Conservation (phyloP, 2,888 invertebrate genomes). For the Amphiduros pacificus region DNA sequence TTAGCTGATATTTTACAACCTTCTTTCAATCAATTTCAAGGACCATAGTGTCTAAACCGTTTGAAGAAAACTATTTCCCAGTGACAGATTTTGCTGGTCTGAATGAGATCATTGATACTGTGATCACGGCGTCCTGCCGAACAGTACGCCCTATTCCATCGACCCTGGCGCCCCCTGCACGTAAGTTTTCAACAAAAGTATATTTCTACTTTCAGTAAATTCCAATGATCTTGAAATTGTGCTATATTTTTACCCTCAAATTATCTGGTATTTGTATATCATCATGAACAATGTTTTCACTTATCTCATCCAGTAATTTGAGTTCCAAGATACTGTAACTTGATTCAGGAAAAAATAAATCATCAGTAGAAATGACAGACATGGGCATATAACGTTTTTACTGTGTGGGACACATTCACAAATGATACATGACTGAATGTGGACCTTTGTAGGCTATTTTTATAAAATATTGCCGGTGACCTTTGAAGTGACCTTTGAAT, state of each 20-base stretch:
- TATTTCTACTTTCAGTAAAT: no score
- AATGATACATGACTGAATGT: no score
- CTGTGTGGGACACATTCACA: no score
- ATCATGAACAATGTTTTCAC: not conserved
- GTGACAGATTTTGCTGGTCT: constrained; percentile 15
- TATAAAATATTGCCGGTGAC: no score
- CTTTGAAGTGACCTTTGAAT: no score
- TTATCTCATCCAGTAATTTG: not conserved
- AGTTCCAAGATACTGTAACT: no score
- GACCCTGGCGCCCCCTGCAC: constrained; percentile 4
- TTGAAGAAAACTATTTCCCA: constrained; percentile 14
- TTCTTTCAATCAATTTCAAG: not conserved
- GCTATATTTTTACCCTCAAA: not conserved
- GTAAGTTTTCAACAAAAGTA: constrained; percentile 4
- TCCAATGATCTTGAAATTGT: no score
- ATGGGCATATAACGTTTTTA: no score
- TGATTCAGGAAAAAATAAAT: no score
- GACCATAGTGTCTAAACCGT: constrained; percentile 9
- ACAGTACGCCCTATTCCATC: not conserved
- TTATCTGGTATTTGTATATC: not conserved
- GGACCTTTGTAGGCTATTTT: no score
- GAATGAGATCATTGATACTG: constrained; percentile 9
- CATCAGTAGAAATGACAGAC: no score
- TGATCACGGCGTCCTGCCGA: constrained; percentile 9
- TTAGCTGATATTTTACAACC: no score